These are phyloP conservation scores for Lepidurus couesii DNA, from an alignment of 1,140 invertebrate genomes.

Conservation along the genomic window DNA sequence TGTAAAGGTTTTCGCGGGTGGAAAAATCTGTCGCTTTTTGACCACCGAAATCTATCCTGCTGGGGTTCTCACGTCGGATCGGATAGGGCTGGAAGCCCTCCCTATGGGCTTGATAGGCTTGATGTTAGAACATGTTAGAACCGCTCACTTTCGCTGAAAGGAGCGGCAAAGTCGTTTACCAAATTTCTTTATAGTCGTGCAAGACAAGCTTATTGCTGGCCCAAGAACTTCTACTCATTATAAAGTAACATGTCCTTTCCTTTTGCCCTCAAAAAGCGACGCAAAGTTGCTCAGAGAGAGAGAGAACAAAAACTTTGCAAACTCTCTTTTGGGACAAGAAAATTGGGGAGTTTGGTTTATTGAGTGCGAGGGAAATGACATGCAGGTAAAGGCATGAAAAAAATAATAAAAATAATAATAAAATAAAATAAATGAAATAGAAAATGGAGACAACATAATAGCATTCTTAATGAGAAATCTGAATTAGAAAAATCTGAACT, in stretches of 20 bases:
- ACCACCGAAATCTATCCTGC: neutral
- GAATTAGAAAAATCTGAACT: neutral
- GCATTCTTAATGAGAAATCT: constrained; percentile 19
- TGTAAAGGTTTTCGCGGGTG: neutral
- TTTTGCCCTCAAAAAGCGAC: neutral
- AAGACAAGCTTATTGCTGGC: neutral
- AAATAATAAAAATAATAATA: neutral
- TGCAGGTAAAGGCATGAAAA: neutral
- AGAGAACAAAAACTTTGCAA: neutral
- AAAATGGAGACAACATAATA: neutral
- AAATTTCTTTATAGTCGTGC: constrained; percentile 20
- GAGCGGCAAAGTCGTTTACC: constrained; percentile 8
- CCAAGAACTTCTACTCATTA: neutral
- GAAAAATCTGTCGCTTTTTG: neutral
- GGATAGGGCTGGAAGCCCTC: neutral
- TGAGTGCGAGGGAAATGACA: neutral
- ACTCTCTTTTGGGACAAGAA: neutral
- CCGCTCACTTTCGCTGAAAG: constrained; percentile 14
- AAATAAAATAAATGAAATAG: neutral
- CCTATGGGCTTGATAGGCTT: neutral
- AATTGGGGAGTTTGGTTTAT: neutral
- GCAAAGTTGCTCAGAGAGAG: neutral
- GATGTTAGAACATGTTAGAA: neutral
- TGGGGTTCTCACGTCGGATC: neutral
- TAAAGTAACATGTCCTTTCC: constrained; percentile 19